Conservation (phyloP, 2,113 vertebrate species). For the Dolichotis patagonum region DNA sequence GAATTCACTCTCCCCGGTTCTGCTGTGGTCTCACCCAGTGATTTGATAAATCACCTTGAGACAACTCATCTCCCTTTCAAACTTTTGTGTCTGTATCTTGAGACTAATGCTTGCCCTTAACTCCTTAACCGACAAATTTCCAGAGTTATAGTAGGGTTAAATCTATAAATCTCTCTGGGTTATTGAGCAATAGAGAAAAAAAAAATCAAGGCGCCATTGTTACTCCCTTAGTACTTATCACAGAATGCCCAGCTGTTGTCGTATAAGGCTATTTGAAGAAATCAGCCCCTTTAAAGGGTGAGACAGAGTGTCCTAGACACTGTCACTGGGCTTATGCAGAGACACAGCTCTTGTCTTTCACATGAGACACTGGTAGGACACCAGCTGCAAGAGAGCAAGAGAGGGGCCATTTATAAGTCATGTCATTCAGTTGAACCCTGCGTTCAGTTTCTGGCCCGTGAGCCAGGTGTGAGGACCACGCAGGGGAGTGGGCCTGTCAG, state of each 20-base stretch:
- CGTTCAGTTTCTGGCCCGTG: background rate
- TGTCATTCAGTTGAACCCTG: background rate
- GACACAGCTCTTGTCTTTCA: background rate
- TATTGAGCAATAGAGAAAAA: background rate
- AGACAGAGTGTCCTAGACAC: background rate
- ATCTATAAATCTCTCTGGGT: conserved; percentile 38
- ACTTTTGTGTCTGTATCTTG: conserved; percentile 27
- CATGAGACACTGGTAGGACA: background rate
- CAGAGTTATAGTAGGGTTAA: conserved; percentile 41
- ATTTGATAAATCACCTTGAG: background rate
- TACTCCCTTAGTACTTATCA: conserved; percentile 46
- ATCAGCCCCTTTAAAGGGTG: background rate
- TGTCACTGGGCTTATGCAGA: background rate
- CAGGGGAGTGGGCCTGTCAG: background rate
- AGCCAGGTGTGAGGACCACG: background rate
- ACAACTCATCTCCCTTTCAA: background rate
- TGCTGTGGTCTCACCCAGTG: background rate
- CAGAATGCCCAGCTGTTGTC: conserved; percentile 17
- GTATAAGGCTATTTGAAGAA: background rate
- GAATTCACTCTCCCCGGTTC: background rate
- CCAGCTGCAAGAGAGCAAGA: background rate
- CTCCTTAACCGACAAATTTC: background rate
- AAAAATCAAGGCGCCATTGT: background rate
- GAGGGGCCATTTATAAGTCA: background rate
- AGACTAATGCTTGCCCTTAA: background rate